Conservation (phyloP, 2,113 vertebrate genomes). For the Ptychochromis oligacanthus region DNA sequence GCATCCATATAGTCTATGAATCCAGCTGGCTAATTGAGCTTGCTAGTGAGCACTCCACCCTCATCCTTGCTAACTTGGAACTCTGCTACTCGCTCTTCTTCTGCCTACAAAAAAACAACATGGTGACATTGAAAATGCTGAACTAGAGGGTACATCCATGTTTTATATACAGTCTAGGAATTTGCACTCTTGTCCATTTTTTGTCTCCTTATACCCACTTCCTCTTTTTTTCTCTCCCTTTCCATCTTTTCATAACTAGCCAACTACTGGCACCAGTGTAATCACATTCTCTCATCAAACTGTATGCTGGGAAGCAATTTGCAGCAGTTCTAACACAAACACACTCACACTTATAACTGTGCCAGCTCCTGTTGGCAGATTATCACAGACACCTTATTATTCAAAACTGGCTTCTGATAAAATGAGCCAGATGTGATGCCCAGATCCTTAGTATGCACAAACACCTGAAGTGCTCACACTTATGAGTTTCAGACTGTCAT, state of each 20-base stretch:
- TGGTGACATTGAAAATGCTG: too few relatives aligned
- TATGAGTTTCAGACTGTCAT: neutral
- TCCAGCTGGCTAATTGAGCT: too few relatives aligned
- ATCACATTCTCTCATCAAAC: conserved; percentile 22
- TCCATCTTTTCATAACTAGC: neutral
- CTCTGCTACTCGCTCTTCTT: neutral
- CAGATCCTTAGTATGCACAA: conserved; percentile 10
- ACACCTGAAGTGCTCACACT: neutral
- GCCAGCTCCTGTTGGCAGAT: conserved; percentile 50
- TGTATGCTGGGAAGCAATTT: conserved; percentile 16
- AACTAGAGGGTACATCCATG: rapidly evolving
- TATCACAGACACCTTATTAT: conserved; percentile 42
- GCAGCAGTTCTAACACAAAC: conserved; percentile 25
- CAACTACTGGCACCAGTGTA: neutral
- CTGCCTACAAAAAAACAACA: neutral
- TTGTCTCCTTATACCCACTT: neutral
- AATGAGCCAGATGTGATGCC: conserved; percentile 52
- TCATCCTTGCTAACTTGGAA: neutral
- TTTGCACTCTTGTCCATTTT: neutral
- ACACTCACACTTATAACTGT: neutral
- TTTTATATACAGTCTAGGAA: neutral
- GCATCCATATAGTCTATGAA: too few relatives aligned
- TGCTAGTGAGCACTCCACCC: neutral
- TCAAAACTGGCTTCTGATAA: conserved; percentile 39
- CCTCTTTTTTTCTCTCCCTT: neutral